Percentiles rank a stretch among this genome's conserved stretches.
Conservation (phyloP, 1,140 invertebrate genomes). For the Ceratina japonica region DNA sequence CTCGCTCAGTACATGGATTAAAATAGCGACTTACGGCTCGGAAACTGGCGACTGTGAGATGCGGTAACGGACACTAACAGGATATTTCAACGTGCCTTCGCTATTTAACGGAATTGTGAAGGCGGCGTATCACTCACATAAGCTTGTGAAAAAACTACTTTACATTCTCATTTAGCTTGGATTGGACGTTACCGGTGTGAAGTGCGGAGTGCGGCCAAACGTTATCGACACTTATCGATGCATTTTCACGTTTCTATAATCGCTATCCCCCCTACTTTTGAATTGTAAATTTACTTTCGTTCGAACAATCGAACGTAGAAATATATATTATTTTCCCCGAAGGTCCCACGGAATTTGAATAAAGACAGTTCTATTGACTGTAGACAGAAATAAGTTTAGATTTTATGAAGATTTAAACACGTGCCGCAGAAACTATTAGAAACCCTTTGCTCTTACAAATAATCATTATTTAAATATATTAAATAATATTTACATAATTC, state of each 20-base stretch:
- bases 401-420: too few relatives aligned
- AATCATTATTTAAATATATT: too few relatives aligned
- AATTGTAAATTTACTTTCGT: not conserved
- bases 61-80: too few relatives aligned
- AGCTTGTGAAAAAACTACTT: conserved; percentile 33
- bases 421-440: too few relatives aligned
- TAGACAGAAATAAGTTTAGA: too few relatives aligned
- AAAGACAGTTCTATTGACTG: not conserved
- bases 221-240: conserved; percentile 19
- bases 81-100: not conserved
- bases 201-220: not conserved
- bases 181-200: conserved; percentile 17
- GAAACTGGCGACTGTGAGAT: too few relatives aligned
- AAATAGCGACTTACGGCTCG: not conserved
- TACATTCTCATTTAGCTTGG: conserved; percentile 9
- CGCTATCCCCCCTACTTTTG: too few relatives aligned
- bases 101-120: not conserved
- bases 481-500: too few relatives aligned
- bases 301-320: not conserved
- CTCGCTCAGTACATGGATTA: not conserved
- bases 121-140: not conserved
- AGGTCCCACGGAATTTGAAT: not conserved
- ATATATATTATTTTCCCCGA: not conserved
- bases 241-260: not conserved
- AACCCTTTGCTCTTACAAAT: too few relatives aligned